Evolutionary conservation across 2,888 invertebrate species (phyloP), one percentile per base, ranked within the genome.

Genomic region (Diachrysia chrysitis): DNA sequence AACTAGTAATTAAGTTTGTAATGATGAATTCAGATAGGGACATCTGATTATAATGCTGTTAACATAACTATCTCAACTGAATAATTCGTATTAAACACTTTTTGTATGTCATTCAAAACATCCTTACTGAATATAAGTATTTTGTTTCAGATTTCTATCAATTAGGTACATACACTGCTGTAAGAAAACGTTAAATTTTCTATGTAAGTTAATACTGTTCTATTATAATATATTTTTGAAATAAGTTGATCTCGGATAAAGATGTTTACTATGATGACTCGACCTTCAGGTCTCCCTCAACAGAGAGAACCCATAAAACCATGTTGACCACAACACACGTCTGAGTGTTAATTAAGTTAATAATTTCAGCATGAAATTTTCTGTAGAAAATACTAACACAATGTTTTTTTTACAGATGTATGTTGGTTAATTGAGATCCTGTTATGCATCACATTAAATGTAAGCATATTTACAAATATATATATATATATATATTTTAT

Each of bases 251-350:
- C n/a, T n/a, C n/a, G n/a, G n/a, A n/a, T n/a, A 16, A 16, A 16
- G 3, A 9, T 35, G 6, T 32, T 66, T 62, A 56, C 83, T 76
- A 91, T 93, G 93, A 93, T 93, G 93, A 93, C 82, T 70, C 32
- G 92, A 92, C 93, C 92, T 87, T 93, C 93, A 93, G 93, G 93
- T 93, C 93, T 93, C 93, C 93, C 93, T 93, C 93, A 86, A 79
- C 93, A 93, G 93, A 93, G 93, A n/a, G 93, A 93, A 93, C 93
- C 93, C 91, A 91, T 62, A 75, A 16, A 73, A 92, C 85, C 90
- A 90, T 91, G 92, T 92, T 92, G 92, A 92, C 88, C 83, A 87
- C 76, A 67, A 71, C 54, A 83, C 82, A 66, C 82, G 90, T 91
- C 91, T 91, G 91, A 91, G 86, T 82, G 17, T 16, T 14, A 9